phyloP scores from a whole-genome alignment of 37 sponge, comb jelly and placozoan genomes.

The Aplysina aerophoba region DNA sequence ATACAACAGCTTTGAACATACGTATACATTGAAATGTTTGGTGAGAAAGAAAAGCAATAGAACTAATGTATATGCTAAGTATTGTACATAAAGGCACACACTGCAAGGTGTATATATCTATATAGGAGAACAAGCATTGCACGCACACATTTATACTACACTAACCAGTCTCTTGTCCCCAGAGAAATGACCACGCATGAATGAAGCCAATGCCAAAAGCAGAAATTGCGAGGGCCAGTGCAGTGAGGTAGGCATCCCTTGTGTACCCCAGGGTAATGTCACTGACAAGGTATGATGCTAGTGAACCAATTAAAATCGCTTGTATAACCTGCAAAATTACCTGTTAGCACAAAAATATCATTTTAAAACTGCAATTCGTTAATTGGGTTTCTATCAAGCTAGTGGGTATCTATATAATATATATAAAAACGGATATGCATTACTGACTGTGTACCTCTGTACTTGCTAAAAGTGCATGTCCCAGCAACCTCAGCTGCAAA shows the following conservation, averaged over 20 bases:
- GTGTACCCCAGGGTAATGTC: constrained; percentile 41
- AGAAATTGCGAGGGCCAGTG: constrained; percentile 31
- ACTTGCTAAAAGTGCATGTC: constrained; percentile 35
- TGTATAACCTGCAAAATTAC: background rate
- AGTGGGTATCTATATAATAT: background rate
- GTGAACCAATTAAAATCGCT: constrained; percentile 48
- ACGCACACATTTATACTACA: background rate
- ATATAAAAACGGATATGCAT: background rate
- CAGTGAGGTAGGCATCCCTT: constrained; percentile 69
- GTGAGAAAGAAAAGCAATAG: too few species aligned
- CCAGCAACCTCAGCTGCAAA: constrained; percentile 38
- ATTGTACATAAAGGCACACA: too few species aligned
- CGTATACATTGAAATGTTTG: too few species aligned
- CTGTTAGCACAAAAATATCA: background rate
- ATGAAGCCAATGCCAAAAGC: background rate
- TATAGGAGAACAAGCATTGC: background rate
- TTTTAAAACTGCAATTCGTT: background rate
- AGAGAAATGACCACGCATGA: constrained; percentile 39
- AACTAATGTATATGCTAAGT: too few species aligned
- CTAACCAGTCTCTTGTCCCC: constrained; percentile 53
- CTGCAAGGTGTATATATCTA: too few species aligned
- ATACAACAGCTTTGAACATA: too few species aligned
- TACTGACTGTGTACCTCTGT: constrained; percentile 23
- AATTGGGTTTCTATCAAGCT: background rate
- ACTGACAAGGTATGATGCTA: constrained; percentile 51